A percentile compares a stretch with the other conserved stretches of the same genome.
These are phyloP conservation scores for Zele albiditarsus DNA, from an alignment of 2,888 invertebrate species.

Conservation along the genomic window DNA sequence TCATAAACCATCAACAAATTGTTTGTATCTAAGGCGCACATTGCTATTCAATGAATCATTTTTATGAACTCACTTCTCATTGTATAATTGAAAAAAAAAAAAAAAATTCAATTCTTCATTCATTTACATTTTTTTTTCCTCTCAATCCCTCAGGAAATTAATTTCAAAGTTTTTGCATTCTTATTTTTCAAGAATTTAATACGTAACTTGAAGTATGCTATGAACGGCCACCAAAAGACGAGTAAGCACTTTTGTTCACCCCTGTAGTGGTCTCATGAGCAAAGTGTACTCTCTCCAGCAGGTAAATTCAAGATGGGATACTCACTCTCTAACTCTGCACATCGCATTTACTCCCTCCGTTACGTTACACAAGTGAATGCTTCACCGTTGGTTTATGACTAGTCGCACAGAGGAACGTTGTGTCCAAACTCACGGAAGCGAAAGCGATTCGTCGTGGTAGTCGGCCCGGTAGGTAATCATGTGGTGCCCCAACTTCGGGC, in stretches of 20 bases:
- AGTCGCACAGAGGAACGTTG: conserved; percentile 2
- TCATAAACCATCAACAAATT: too few relatives aligned
- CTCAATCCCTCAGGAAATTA: neutral
- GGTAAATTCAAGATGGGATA: conserved; percentile 22
- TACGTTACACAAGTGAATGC: neutral
- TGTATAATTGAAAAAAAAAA: too few relatives aligned
- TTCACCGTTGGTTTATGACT: conserved; percentile 14
- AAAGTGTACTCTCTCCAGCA: neutral
- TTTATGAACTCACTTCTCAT: too few relatives aligned
- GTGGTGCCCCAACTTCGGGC: conserved; percentile 22
- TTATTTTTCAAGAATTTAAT: neutral
- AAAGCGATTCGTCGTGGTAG: conserved; percentile 26
- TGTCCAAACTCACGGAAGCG: conserved; percentile 24
- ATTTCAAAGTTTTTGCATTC: neutral
- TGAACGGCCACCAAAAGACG: neutral
- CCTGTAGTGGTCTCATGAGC: neutral
- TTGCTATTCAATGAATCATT: too few relatives aligned
- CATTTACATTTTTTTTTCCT: neutral
- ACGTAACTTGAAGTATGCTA: neutral
- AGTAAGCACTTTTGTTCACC: neutral
- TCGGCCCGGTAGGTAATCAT: conserved; percentile 29
- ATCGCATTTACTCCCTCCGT: neutral
- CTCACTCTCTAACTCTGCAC: neutral
- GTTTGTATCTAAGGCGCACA: too few relatives aligned
- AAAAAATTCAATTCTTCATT: too few relatives aligned